Conservation (phyloP, 2,797 vertebrate species). For the Labeo calbasu region DNA sequence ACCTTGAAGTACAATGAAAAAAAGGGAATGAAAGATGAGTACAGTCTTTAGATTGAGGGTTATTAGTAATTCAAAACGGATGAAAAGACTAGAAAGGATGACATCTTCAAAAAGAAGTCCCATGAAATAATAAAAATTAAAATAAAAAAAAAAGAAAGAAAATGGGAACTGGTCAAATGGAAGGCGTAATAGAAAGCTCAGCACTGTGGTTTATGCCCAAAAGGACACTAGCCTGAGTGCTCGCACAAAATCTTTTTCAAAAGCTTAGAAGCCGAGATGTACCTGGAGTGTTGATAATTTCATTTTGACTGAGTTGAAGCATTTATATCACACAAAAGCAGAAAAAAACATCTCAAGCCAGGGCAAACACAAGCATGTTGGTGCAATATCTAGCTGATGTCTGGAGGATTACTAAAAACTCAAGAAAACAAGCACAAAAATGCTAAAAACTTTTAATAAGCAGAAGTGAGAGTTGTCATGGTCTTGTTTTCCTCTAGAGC, state of each 20-base stretch:
- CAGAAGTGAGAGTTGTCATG: not conserved
- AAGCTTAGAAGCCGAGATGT: not conserved
- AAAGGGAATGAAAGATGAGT: not conserved
- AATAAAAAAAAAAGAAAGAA: not conserved
- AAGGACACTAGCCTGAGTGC: not conserved
- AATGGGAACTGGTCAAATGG: conserved; percentile 8
- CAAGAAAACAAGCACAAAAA: not conserved
- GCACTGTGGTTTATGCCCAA: not conserved
- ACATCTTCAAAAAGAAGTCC: not conserved
- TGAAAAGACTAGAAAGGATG: not conserved
- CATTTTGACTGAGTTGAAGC: not conserved
- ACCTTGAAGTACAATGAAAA: not conserved
- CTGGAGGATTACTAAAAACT: conserved; percentile 2
- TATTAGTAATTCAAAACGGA: conserved; percentile 8
- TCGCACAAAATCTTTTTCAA: not conserved
- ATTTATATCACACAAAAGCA: not conserved
- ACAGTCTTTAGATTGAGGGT: not conserved
- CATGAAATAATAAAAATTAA: not conserved
- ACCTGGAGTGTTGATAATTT: not conserved
- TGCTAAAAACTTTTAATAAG: not conserved
- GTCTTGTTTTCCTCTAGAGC: not conserved
- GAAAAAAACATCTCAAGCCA: not conserved
- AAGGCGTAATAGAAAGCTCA: not conserved
- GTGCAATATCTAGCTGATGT: not conserved
- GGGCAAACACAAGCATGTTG: not conserved